Percentiles rank a stretch among this genome's conserved stretches.
Conservation (phyloP, 1,140 invertebrate species). For the Drosophila triauraria region DNA sequence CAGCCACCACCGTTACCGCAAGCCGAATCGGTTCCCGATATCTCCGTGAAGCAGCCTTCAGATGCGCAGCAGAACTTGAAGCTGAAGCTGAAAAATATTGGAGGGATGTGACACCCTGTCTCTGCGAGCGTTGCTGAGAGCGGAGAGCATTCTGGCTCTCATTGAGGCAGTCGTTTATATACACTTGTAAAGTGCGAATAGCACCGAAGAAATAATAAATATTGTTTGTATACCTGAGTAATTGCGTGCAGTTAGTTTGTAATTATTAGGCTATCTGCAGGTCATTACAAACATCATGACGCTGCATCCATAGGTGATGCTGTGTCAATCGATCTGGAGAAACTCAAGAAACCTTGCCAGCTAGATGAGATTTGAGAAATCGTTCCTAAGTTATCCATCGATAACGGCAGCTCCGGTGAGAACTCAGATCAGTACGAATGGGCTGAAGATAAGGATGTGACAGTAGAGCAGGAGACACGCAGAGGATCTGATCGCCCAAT, state of each 20-base stretch:
- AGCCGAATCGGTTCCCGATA: constrained; percentile 1
- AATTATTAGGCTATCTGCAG: too few species aligned
- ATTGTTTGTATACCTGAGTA: too few species aligned
- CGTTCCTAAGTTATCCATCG: neutral
- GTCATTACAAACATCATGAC: too few species aligned
- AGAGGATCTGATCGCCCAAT: neutral
- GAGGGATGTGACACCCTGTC: neutral
- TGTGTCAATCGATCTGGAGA: neutral
- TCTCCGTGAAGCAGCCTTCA: neutral
- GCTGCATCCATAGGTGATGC: neutral
- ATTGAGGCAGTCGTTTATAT: too few species aligned
- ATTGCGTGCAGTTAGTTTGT: too few species aligned
- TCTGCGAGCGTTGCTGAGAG: too few species aligned
- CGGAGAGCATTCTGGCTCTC: too few species aligned
- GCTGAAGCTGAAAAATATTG: constrained; percentile 9
- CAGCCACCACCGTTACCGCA: constrained; percentile 7
- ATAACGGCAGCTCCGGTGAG: neutral
- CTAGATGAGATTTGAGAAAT: too few species aligned
- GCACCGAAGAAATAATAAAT: too few species aligned
- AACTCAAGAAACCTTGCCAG: neutral
- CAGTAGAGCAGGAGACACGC: too few species aligned
- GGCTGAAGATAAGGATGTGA: neutral
- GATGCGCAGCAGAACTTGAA: constrained; percentile 7
- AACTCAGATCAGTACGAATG: neutral
- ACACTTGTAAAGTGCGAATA: too few species aligned